Evolutionary conservation across 2,113 vertebrate genomes (phyloP), one percentile per base, ranked within the genome.

Genomic region (Falcunculus frontatus): DNA sequence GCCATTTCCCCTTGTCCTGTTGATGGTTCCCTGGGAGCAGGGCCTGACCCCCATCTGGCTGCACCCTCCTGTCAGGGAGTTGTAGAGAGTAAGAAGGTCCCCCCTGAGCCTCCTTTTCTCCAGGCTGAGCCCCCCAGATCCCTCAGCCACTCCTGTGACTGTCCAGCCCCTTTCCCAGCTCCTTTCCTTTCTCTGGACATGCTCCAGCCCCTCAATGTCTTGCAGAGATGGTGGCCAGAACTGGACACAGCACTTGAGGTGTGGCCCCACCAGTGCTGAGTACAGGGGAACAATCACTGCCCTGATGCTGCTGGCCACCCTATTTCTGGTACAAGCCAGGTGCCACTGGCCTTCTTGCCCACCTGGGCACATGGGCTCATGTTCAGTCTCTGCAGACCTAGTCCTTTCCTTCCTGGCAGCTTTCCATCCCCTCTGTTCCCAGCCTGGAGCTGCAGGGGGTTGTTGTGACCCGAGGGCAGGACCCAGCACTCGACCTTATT

Each of bases 101-200:
- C 37, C 5, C 14, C 39, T 3, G 6, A 55, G 39, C 21, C 33
- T 39, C 29, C 17, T 47, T 14, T 53, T 19, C 22, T 63, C 49
- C 17, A 22, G 17, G 27, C 33, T 39, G 69, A 19, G 27, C 7
- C 7, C 33, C 21, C 17, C 16, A 35, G 5, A 10, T 53, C 56
- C 47, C 37, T 53, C 67, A 62, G 33, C 27, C 18, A 22, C 39
- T 63, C 39, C 9, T 55, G 2, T 14, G 68, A 55, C n/a, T 57
- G n/a, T 53, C n/a, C 49, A 47, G 49, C 4, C n/a, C 29, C 19
- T 56, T 47, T 5, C 22, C 4, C 49, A 74, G 57, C 69, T 55
- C n/a, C 0, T 0, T 29, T n/a, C n/a, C 50, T 59, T 47, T 29
- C n/a, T 39, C 50, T n/a, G 60, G 70, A 56, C 60, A n/a, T 0